Base-by-base conservation (phyloP, 2,113 vertebrate species). In the Sinocyclocheilus maitianheensis region DNA sequence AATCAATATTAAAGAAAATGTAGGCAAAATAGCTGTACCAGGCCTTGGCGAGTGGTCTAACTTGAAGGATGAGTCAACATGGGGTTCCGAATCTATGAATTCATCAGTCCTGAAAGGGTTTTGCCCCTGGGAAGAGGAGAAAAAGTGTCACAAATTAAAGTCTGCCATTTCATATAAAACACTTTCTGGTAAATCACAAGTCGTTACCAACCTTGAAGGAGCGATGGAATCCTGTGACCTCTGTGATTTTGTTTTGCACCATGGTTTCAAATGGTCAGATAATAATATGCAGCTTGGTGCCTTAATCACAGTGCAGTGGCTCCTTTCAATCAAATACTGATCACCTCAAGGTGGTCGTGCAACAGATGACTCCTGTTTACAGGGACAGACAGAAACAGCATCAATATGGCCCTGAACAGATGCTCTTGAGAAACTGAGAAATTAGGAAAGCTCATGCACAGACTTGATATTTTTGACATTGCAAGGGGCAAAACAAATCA, bases 91-190 rank as follows among this genome's bases (percentile, higher is more conserved):
- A 88, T 95, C 95, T 80, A 94, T 92, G 87, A 96, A 95, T 12
- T 96, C 96, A 81, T 96, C 96, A 85, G 96, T 92, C 72, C 97
- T 96, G 2, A 98, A 99, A 75, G 97, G 97, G 90, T 97, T 97
- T 93, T 97, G 96, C 77, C 96, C 97, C 98, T 99, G 87, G 0
- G 85, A 58, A 78, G 53, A 12, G 13, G 67, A 87, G 53, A 20
- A 20, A 55, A 18, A 16, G 62, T 11, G 16, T 71, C 16, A 30
- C 26, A 34, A 58, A 34, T 22, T 40, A 24, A 72, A 43, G 37
- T 43, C 8, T 22, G 18, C 3, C 1, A 72, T n/a, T 60, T n/a
- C 34, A 16, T 9, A 62, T 62, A 20, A 85, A 11, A 37, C 1
- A 51, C 14, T 48, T 34, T 51, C 46, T n/a, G 20, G 26, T 20